These are phyloP conservation scores for Loxodonta africana DNA, from an alignment of 2,113 vertebrate genomes.

Conservation along the genomic window DNA sequence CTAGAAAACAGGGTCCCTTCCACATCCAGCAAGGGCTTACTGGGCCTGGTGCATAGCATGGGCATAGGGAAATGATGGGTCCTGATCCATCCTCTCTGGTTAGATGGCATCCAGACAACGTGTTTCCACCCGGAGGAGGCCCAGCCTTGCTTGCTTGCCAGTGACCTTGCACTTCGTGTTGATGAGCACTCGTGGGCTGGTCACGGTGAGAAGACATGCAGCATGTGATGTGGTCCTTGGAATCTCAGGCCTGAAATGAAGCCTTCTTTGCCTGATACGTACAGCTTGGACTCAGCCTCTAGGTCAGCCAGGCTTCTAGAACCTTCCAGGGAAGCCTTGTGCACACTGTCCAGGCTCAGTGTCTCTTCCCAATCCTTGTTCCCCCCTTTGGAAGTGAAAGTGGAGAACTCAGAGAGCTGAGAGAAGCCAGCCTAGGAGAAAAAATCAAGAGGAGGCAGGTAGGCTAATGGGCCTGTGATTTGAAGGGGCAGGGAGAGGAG, in stretches of 20 bases:
- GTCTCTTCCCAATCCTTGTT: background rate
- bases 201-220: accelerated
- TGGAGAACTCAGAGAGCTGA: background rate
- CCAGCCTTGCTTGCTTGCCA: accelerated
- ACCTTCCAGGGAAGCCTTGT: background rate
- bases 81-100: background rate
- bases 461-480: background rate
- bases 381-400: background rate
- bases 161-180: background rate
- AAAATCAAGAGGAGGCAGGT: background rate
- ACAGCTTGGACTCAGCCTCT: background rate
- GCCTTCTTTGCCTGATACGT: background rate
- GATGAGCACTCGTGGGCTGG: accelerated
- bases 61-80: background rate
- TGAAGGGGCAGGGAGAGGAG: background rate
- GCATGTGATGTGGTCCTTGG: accelerated
- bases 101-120: accelerated
- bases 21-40: background rate
- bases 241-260: background rate
- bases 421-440: background rate
- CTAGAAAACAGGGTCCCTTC: background rate
- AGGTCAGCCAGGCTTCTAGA: background rate
- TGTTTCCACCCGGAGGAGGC: background rate
- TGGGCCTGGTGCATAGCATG: background rate
- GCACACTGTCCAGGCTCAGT: background rate